Conservation (phyloP, 2,113 vertebrate genomes). For the Oceanodroma tethys region DNA sequence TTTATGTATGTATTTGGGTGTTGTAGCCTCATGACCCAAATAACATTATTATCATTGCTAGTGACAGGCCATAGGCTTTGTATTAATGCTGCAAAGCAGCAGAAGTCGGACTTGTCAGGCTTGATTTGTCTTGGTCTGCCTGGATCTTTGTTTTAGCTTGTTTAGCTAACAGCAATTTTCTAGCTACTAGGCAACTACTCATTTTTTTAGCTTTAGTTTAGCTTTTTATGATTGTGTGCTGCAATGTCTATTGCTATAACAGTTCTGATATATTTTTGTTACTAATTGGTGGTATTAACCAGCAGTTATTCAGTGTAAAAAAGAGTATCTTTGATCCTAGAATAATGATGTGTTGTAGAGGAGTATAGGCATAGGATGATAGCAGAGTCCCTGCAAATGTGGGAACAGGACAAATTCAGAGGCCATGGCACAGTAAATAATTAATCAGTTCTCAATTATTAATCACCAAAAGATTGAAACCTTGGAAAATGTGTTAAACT, state of each 20-base stretch:
- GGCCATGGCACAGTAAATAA: background rate
- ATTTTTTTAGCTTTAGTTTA: background rate
- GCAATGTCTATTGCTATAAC: background rate
- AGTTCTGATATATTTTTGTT: background rate
- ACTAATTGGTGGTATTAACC: background rate
- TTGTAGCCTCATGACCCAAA: background rate
- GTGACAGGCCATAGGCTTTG: background rate
- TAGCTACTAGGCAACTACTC: background rate
- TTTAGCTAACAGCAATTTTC: background rate
- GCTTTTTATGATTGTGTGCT: background rate
- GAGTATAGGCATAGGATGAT: background rate
- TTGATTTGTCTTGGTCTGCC: background rate
- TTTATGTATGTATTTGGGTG: background rate
- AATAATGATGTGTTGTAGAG: background rate
- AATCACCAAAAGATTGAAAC: slow-evolving; percentile 7
- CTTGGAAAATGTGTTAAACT: background rate
- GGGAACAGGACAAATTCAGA: background rate
- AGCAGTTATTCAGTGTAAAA: background rate
- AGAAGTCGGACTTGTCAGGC: background rate
- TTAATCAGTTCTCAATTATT: slow-evolving; percentile 31
- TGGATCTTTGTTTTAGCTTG: background rate
- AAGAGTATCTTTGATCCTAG: background rate
- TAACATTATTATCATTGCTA: background rate
- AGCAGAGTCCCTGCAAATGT: background rate
- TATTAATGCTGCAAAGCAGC: background rate